Conservation (phyloP, 2,888 invertebrate genomes). For the Nomada ferruginata region DNA sequence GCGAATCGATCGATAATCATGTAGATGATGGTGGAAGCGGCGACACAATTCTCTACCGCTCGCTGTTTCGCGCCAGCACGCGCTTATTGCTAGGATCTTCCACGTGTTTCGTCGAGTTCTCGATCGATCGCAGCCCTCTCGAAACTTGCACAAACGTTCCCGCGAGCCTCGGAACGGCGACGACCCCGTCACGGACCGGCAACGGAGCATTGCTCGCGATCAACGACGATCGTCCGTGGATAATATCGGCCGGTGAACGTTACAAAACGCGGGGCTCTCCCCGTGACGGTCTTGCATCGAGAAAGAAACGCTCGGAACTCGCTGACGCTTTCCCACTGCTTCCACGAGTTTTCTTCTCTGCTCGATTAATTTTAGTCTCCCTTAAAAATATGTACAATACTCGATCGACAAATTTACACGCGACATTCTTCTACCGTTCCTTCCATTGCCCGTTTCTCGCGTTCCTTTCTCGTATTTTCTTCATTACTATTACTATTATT, state of each 20-base stretch:
- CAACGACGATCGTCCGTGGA: background rate
- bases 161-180: background rate
- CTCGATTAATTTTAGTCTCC: slow-evolving; percentile 65
- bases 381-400: slow-evolving; percentile 80
- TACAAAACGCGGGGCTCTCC: background rate
- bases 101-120: slow-evolving; percentile 8
- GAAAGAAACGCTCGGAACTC: slow-evolving; percentile 52
- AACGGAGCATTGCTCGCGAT: too few relatives aligned
- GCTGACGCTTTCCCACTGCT: background rate
- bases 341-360: background rate
- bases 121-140: background rate
- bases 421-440: slow-evolving; percentile 39
- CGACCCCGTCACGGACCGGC: background rate
- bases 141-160: background rate
- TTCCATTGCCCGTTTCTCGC: slow-evolving; percentile 43
- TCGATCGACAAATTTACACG: slow-evolving; percentile 78
- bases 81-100: slow-evolving; percentile 23
- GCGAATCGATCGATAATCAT: slow-evolving; percentile 1
- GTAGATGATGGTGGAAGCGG: background rate
- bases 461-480: slow-evolving; percentile 21
- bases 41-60: background rate
- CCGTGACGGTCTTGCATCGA: slow-evolving; percentile 10
- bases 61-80: slow-evolving; percentile 18
- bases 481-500: too few relatives aligned
- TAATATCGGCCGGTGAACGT: background rate